A percentile compares a stretch with the other conserved stretches of the same genome.
Evolutionary conservation across 2,888 invertebrate genomes (phyloP).

Genomic region (Cryptocheilus praepositus): DNA sequence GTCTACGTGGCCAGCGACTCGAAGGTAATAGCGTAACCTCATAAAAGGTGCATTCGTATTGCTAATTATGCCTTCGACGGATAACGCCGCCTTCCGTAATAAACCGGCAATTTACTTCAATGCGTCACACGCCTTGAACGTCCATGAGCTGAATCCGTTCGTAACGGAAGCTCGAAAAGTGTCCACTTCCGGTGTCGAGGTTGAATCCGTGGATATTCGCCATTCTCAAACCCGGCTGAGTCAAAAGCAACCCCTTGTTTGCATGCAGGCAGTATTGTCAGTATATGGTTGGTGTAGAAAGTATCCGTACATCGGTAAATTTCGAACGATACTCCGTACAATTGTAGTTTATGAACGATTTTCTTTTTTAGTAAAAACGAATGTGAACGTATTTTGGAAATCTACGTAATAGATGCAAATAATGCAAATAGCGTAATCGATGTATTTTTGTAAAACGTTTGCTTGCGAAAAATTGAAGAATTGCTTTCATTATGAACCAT

Average conservation of each 20-base stretch:
- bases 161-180: conserved; percentile 50
- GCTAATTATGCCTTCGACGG: conserved; percentile 64
- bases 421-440: too few species aligned
- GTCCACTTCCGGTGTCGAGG: conserved; percentile 46
- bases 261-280: not conserved
- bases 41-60: conserved; percentile 60
- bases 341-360: too few species aligned
- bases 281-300: too few species aligned
- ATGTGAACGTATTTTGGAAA: too few species aligned
- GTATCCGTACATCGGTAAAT: too few species aligned
- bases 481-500: too few species aligned
- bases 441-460: too few species aligned
- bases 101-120: conserved; percentile 55
- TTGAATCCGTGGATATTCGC: not conserved
- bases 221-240: not conserved
- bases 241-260: not conserved
- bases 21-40: conserved; percentile 55
- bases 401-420: too few species aligned
- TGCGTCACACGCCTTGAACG: conserved; percentile 59
- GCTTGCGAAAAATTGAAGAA: too few species aligned
- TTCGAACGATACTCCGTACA: too few species aligned
- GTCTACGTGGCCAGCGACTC: conserved; percentile 33
- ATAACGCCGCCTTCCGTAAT: conserved; percentile 61
- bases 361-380: too few species aligned
- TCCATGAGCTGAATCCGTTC: conserved; percentile 67